Base-by-base conservation (phyloP, 2,888 invertebrate species). In the Pachydiplax longipennis region DNA sequence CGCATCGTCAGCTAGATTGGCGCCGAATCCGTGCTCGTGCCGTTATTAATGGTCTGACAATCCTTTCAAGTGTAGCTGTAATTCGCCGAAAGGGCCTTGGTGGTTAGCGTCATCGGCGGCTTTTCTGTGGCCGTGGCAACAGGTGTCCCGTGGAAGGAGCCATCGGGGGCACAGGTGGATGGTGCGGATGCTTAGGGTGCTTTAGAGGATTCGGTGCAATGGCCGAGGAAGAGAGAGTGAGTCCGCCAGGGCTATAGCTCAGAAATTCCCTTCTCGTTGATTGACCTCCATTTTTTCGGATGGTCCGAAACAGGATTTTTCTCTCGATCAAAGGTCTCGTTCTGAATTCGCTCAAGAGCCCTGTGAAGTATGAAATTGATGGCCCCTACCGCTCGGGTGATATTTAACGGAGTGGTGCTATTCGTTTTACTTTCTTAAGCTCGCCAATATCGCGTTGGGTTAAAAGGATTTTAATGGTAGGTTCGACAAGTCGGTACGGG, bases 141-240 rank as follows among this genome's bases (percentile, higher is more conserved):
- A 87, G 87, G 87, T 87, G 87, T 87, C 87, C 25, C 58, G 58
- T 6, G 31, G 73, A 73, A 73, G 73, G 73, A 31, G 15, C 83
- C 83, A 15, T 12, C 15, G 31, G 15, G 31, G 83, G 53, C 40
- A 44, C n/a, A 44, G 81, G 81, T 81, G 37, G 35, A 40, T 37
- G 37, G 81, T 35, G 37, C 35, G 80, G 37, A 44, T 10, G 48
- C 0, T n/a, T n/a, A 31, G 31, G 80, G 80, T 25, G 25, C 15
- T 35, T 15, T 81, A 37, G 81, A 40, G 12, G 37, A 13, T 25
- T 12, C 10, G 37, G 81, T 81, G 31, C 37, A 18, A 35, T 35
- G 81, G 81, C 18, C 22, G 81, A 40, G 81, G 81, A 35, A 81
- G 37, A 81, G 35, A 81, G 81, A 81, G 65, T 81, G 31, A 81